Base-by-base conservation (phyloP, 2,797 vertebrate species). In the Balearica regulorum region DNA sequence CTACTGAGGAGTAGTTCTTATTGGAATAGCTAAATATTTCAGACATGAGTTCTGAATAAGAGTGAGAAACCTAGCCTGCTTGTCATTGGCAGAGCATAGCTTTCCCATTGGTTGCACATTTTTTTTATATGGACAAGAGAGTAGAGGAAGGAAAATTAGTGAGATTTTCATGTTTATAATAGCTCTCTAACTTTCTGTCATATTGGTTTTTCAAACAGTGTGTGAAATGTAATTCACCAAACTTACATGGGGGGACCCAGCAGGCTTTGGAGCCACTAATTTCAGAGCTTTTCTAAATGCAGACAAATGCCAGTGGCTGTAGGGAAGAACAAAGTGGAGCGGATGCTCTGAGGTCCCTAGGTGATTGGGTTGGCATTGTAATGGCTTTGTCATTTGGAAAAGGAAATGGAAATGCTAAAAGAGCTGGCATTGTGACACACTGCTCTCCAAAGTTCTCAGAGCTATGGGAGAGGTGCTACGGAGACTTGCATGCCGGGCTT, bases 211-310 rank as follows among this genome's bases (percentile, higher is more conserved):
- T 90, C 69, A 80, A 91, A 61, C 10, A 13, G 35, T 44, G 6
- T 0, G 0, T 71, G 65, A 77, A 68, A 43, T 71, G 13, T 86
- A 80, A 33, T 83, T 86, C 43, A 19, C 25, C 37, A 78, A 28
- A 81, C 21, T 22, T 53, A 1, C 24, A 0, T 21, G 48, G 83
- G 13, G 15, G 24, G 31, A 51, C 48, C 31, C 1, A 2, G 11
- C 10, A 53, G 35, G 39, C 33, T 70, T 87, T 70, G 71, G 61
- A 51, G 54, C 37, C 28, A 5, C 53, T 57, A 8, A 22, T 78
- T 77, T 26, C 43, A 29, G 18, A 66, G 46, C 16, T 64, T 90
- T 68, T 65, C 11, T 55, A 43, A 61, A 75, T 1, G 2, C 2
- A 0, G 64, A 39, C 58, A 64, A 80, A 51, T 69, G 19, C 29